Base-by-base conservation (phyloP, 1,140 invertebrate species). In the Cryptotermes secundus region DNA sequence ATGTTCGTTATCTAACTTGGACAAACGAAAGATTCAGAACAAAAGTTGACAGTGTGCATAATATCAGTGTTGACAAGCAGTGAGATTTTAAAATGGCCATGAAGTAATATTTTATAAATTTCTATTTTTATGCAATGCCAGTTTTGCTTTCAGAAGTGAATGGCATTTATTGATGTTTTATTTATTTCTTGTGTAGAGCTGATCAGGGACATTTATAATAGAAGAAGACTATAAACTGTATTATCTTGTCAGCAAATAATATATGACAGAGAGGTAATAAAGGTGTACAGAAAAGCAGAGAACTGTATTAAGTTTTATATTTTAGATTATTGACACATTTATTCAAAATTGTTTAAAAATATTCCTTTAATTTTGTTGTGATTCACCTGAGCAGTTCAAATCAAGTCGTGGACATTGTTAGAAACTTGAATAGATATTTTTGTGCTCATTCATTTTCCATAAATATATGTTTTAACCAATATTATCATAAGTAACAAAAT, bases 51-150 rank as follows among this genome's bases (percentile, higher is more conserved):
- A 31, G 31, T 14, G 14, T 59, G 59, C n/a, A 12, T 12, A 72
- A n/a, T 49, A 49, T 49, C 45, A 49, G 45, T 31, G 26, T 72
- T 72, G 26, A 72, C 59, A 72, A 3, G 59, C 59, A 72, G 59
- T 72, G 59, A 72, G 59, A 72, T 72, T 72, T 72, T 31, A 72
- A 72, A 72, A 31, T 72, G 59, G 59, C 59, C 26, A 72, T 72
- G 59, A 14, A n/a, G 59, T 72, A 72, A 31, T 72, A n/a, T 72
- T 72, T 72, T 72, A 72, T 72, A 72, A 72, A 72, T 72, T 72
- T 72, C 59, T 72, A 72, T 72, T 72, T 72, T 72, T 72, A 72
- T 72, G 59, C 59, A 72, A 72, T 72, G 59, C 59, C 59, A 72
- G 59, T 72, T 72, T 72, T 72, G n/a, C 59, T 72, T 72, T 31